Percentiles rank a stretch among this genome's conserved stretches.
Conservation (phyloP, 2,797 vertebrate genomes). For the Eospalax fontanierii region DNA sequence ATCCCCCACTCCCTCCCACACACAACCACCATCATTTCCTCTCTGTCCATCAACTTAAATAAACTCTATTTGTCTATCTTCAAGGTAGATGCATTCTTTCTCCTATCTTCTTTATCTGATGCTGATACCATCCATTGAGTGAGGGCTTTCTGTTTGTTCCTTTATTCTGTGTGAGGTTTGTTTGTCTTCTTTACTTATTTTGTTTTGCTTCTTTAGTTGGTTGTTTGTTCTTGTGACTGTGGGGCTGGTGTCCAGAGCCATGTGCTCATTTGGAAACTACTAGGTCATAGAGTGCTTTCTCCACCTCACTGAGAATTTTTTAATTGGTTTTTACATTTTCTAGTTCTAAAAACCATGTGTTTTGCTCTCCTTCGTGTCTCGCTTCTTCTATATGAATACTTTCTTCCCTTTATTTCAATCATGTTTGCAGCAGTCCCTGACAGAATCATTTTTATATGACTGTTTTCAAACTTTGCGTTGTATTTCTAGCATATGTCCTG, state of each 20-base stretch:
- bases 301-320: background rate
- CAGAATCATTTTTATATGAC: background rate
- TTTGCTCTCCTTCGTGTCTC: background rate
- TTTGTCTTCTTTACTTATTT: background rate
- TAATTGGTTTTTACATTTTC: background rate
- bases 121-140: background rate
- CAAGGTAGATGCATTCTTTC: background rate
- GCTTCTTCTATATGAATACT: background rate
- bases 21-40: background rate
- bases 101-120: background rate
- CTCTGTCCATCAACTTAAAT: background rate
- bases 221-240: background rate
- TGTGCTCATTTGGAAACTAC: background rate
- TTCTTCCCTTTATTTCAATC: constrained; percentile 9
- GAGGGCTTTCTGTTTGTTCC: background rate
- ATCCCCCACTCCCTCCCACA: no score
- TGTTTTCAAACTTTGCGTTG: background rate
- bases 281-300: background rate
- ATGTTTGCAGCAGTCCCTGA: background rate
- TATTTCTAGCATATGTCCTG: background rate
- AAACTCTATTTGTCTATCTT: background rate
- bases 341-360: background rate
- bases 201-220: background rate
- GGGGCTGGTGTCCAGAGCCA: background rate
- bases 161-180: background rate